Conservation (phyloP, 2,888 invertebrate species). For the Gymnocheta viridis region DNA sequence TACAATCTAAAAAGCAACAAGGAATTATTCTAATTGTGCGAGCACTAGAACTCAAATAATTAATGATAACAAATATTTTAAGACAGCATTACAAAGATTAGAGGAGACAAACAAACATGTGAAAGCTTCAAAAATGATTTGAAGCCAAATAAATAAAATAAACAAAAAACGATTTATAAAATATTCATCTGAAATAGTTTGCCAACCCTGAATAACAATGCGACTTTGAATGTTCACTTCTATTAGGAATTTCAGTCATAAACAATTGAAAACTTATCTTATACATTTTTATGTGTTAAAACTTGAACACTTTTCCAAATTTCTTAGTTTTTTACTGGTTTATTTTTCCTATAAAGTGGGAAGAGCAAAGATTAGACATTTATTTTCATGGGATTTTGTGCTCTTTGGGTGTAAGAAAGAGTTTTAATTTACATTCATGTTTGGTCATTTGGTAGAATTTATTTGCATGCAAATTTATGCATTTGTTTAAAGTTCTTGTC, state of each 20-base stretch:
- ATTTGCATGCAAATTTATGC: conserved; percentile 55
- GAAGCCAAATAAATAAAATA: background rate
- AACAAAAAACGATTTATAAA: background rate
- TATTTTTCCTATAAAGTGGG: background rate
- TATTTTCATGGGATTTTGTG: conserved; percentile 24
- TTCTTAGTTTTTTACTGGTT: background rate
- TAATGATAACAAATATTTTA: background rate
- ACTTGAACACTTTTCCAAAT: conserved; percentile 39
- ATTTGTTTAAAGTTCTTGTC: conserved; percentile 41
- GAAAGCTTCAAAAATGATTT: background rate
- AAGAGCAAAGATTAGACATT: conserved; percentile 24
- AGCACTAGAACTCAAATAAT: conserved; percentile 11
- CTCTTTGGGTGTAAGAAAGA: background rate
- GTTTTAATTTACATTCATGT: conserved; percentile 3
- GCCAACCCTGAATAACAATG: background rate
- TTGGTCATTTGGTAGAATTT: conserved; percentile 36
- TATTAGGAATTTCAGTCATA: conserved; percentile 28
- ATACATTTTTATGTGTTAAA: conserved; percentile 57
- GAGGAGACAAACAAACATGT: background rate
- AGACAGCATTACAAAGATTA: conserved; percentile 3
- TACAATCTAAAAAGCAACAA: conserved; percentile 1
- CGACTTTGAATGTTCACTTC: conserved; percentile 36
- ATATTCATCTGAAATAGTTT: conserved; percentile 8
- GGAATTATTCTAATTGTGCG: conserved; percentile 43
- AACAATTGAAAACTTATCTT: conserved; percentile 54